Evolutionary conservation across 2,888 invertebrate genomes (phyloP).

Genomic region (Xylophagus ater): DNA sequence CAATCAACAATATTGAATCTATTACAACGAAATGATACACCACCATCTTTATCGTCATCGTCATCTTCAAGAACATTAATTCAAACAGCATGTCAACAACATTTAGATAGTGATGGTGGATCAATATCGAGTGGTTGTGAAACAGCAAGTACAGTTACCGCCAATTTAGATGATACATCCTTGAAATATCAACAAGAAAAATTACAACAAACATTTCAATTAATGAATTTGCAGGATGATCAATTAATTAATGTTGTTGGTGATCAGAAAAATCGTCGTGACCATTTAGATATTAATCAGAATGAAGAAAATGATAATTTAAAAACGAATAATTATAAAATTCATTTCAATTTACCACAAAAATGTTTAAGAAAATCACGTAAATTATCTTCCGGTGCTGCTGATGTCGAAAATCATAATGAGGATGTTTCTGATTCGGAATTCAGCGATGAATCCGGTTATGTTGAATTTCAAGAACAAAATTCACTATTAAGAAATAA

Average conservation of each 20-base stretch:
- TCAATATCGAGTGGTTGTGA: constrained; percentile 73
- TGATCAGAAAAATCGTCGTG: no score
- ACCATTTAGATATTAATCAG: no score
- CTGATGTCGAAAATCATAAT: constrained; percentile 11
- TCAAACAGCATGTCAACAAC: no score
- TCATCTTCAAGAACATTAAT: no score
- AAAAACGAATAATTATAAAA: not conserved
- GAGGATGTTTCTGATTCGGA: constrained; percentile 64
- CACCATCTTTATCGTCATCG: no score
- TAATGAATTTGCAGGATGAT: no score
- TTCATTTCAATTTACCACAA: constrained; percentile 11
- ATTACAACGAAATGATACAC: constrained; percentile 34
- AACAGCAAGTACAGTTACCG: constrained; percentile 61
- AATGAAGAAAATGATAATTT: not conserved
- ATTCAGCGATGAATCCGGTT: constrained; percentile 84
- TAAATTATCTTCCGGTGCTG: constrained; percentile 16
- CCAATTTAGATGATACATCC: constrained; percentile 38
- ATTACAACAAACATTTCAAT: constrained; percentile 20
- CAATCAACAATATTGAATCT: constrained; percentile 36
- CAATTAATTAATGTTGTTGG: no score
- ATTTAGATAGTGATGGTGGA: constrained; percentile 57
- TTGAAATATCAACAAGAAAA: constrained; percentile 21
- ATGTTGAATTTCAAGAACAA: constrained; percentile 61
- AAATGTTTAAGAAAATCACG: constrained; percentile 20
- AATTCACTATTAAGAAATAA: constrained; percentile 11